Evolutionary conservation across 2,113 vertebrate genomes (phyloP).

Genomic region (Charadrius vociferus): DNA sequence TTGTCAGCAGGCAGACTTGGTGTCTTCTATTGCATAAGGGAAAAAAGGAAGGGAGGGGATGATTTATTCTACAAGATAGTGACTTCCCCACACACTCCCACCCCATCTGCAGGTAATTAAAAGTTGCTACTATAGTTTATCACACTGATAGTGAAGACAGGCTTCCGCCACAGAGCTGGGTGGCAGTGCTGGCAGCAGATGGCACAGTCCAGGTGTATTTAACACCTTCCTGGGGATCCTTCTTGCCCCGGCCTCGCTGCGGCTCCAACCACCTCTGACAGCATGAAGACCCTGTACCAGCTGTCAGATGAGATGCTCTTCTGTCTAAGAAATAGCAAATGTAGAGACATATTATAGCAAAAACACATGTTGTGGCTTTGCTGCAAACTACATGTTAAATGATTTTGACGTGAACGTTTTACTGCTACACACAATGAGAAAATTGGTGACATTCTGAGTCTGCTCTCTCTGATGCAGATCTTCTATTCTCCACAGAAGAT

Average conservation of each 20-base stretch:
- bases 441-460: background rate
- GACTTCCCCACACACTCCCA: background rate
- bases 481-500: background rate
- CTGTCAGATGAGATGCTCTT: background rate
- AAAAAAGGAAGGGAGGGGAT: background rate
- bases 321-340: background rate
- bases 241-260: background rate
- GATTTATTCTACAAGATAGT: background rate
- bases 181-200: background rate
- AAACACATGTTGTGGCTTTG: background rate
- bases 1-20: background rate
- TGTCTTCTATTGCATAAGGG: background rate
- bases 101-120: slow-evolving; percentile 19
- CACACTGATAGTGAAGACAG: background rate
- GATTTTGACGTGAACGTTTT: background rate
- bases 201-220: background rate
- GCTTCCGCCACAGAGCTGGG: background rate
- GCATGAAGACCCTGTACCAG: background rate
- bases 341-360: background rate
- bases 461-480: background rate
- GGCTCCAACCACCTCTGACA: background rate
- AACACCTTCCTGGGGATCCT: background rate
- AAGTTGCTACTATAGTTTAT: background rate
- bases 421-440: background rate
- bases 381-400: background rate